These are phyloP conservation scores for Silurus asotus DNA, from an alignment of 2,113 vertebrate genomes.

Conservation along the genomic window DNA sequence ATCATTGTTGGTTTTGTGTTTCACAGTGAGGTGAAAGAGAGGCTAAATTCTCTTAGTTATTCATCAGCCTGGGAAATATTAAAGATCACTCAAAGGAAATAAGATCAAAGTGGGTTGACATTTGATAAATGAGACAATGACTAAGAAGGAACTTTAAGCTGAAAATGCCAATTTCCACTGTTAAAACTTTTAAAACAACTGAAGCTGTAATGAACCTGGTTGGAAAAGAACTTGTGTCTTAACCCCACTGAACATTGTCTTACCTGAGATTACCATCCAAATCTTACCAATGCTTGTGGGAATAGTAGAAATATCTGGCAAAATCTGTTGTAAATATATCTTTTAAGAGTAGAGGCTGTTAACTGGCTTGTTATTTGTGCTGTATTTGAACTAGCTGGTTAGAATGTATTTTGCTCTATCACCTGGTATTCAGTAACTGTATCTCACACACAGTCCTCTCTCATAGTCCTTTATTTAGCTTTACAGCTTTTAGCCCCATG, in stretches of 20 bases:
- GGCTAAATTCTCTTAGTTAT: background rate
- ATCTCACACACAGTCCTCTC: background rate
- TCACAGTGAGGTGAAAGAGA: background rate
- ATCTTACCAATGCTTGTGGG: background rate
- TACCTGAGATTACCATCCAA: background rate
- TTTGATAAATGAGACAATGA: background rate
- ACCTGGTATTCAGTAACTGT: background rate
- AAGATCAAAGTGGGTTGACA: background rate
- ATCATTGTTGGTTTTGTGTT: background rate
- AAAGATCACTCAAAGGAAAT: background rate
- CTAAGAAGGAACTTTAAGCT: background rate
- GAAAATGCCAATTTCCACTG: background rate
- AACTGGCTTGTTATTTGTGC: background rate
- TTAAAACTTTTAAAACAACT: background rate
- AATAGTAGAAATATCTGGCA: background rate
- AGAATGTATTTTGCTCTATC: background rate
- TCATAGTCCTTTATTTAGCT: background rate
- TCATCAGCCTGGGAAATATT: background rate
- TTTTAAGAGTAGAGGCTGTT: background rate
- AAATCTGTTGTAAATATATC: background rate
- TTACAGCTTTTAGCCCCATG: background rate
- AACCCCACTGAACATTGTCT: background rate
- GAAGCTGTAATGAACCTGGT: background rate
- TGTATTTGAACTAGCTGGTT: background rate
- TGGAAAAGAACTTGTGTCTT: background rate